Evolutionary conservation across 2,888 invertebrate genomes (phyloP).

Genomic region (Xylota segnis): DNA sequence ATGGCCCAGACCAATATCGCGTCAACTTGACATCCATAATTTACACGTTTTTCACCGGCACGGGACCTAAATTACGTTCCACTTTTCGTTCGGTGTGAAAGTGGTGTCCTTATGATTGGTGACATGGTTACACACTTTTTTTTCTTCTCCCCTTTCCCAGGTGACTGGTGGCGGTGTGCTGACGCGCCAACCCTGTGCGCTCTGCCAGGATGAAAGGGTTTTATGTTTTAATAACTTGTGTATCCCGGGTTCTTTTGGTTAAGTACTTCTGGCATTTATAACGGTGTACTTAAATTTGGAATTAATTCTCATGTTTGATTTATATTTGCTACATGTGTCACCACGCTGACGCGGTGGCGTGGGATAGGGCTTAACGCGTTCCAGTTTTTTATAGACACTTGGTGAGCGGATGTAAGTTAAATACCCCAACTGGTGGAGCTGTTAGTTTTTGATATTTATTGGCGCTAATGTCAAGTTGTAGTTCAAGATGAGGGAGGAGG

Average conservation of each 20-base stretch:
- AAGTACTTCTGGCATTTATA: conserved; percentile 65
- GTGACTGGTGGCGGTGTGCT: background rate
- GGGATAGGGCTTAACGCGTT: background rate
- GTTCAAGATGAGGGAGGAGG: background rate
- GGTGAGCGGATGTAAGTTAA: background rate
- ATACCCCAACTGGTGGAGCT: background rate
- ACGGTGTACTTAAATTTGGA: conserved; percentile 51
- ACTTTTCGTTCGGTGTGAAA: conserved; percentile 46
- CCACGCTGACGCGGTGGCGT: background rate
- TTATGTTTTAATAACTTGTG: conserved; percentile 67
- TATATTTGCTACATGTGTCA: conserved; percentile 61
- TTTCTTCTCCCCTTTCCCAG: background rate
- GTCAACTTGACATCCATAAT: conserved; percentile 63
- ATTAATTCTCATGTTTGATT: conserved; percentile 70
- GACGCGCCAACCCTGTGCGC: background rate
- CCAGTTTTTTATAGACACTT: background rate
- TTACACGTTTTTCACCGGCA: conserved; percentile 37
- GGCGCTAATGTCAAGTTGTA: background rate
- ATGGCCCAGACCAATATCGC: conserved; percentile 34
- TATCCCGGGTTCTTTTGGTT: conserved; percentile 46
- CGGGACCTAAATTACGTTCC: conserved; percentile 50
- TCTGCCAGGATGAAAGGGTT: conserved; percentile 38
- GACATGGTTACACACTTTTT: conserved; percentile 26
- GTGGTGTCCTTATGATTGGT: conserved; percentile 58
- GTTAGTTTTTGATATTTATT: conserved; percentile 7